Conservation (phyloP, 2,113 vertebrate genomes). For the Danionella cerebrum region DNA sequence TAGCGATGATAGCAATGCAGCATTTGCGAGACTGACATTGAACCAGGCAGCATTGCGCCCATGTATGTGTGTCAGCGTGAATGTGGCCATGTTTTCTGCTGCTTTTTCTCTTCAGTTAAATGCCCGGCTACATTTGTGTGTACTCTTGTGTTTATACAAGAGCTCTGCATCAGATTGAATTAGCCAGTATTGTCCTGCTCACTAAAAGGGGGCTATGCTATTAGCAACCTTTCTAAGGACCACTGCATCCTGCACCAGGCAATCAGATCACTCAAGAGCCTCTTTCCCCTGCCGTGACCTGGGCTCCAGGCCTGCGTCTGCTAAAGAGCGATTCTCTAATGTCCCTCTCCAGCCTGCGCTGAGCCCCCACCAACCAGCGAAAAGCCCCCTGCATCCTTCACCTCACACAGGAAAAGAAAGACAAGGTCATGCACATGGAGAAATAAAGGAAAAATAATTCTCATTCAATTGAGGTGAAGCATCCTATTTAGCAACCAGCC, state of each 20-base stretch:
- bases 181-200: constrained; percentile 40
- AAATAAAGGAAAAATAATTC: constrained; percentile 45
- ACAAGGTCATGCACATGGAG: constrained; percentile 38
- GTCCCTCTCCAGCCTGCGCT: constrained; percentile 30
- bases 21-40: constrained; percentile 17
- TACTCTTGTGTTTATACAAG: constrained; percentile 26
- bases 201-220: constrained; percentile 61
- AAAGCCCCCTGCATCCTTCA: constrained; percentile 28
- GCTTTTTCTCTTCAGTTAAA: constrained; percentile 18
- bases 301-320: constrained; percentile 22
- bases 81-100: constrained; percentile 21
- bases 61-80: constrained; percentile 18
- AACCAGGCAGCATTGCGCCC: constrained; percentile 14
- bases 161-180: constrained; percentile 46
- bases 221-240: constrained; percentile 57
- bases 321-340: constrained; percentile 36
- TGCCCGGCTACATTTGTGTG: constrained; percentile 15
- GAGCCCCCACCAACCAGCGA: constrained; percentile 35
- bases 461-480: constrained; percentile 67
- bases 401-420: constrained; percentile 34
- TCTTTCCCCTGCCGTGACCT: constrained; percentile 41
- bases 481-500: constrained; percentile 70
- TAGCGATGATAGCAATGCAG: background rate
- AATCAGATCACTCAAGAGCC: constrained; percentile 67
- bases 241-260: constrained; percentile 48